Evolutionary conservation across 2,888 invertebrate species (phyloP).

Genomic region (Pimpla rufipes): DNA sequence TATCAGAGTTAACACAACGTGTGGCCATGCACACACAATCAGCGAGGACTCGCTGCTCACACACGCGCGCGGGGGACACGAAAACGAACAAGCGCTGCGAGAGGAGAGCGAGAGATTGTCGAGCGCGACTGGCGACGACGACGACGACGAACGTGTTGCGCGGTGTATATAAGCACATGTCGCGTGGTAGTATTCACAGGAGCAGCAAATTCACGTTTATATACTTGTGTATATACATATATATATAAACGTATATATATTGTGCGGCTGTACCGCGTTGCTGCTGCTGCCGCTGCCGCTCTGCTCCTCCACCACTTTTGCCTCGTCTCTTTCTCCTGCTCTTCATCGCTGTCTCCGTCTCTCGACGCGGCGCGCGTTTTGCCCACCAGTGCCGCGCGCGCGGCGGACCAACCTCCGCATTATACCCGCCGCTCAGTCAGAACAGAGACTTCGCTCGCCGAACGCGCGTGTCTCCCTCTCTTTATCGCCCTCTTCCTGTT

Average conservation of each 20-base stretch:
- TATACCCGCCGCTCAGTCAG: conserved; percentile 76
- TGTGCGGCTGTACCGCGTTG: background rate
- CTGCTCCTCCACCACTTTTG: conserved; percentile 63
- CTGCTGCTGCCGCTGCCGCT: background rate
- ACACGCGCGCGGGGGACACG: background rate
- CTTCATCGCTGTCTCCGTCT: conserved; percentile 62
- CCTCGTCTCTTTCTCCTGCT: conserved; percentile 63
- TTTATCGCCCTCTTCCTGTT: conserved; percentile 40
- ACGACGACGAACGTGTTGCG: background rate
- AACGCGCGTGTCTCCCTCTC: conserved; percentile 70
- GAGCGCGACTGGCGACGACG: too few species aligned
- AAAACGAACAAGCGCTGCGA: too few species aligned
- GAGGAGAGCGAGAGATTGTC: conserved; percentile 1
- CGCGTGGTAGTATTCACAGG: conserved; percentile 48
- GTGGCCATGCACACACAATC: conserved; percentile 65
- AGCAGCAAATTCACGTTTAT: conserved; percentile 60
- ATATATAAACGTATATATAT: conserved; percentile 3
- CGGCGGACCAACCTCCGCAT: conserved; percentile 70
- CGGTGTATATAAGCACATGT: conserved; percentile 11
- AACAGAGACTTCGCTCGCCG: conserved; percentile 75
- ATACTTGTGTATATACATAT: background rate
- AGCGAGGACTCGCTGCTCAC: conserved; percentile 16
- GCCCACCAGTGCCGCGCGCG: conserved; percentile 66
- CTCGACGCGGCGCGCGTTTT: conserved; percentile 43
- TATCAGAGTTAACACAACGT: conserved; percentile 76